These are phyloP conservation scores for Chaetorhynchus papuensis DNA, from an alignment of 2,113 vertebrate species.

Conservation along the genomic window DNA sequence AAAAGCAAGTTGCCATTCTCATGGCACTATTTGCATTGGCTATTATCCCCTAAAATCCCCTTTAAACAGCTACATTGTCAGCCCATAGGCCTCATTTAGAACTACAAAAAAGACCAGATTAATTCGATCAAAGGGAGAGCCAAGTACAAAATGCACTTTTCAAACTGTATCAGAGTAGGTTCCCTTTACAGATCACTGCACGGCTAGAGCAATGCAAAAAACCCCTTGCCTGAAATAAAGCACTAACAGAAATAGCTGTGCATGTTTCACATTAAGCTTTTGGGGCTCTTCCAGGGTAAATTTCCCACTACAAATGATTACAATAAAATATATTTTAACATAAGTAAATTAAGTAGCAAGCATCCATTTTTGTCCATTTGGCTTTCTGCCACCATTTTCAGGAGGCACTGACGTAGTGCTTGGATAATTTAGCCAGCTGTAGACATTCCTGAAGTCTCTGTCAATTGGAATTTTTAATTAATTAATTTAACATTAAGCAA, in stretches of 20 bases:
- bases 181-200: conserved; percentile 74
- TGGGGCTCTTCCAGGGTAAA: conserved; percentile 34
- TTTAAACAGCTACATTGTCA: conserved; percentile 86
- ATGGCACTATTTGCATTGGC: conserved; percentile 83
- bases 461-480: background rate
- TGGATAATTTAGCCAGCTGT: background rate
- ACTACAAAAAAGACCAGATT: conserved; percentile 83
- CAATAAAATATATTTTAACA: conserved; percentile 62
- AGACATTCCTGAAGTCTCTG: background rate
- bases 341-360: conserved; percentile 45
- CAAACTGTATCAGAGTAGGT: conserved; percentile 80
- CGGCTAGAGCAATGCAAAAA: conserved; percentile 59
- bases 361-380: background rate
- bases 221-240: conserved; percentile 52
- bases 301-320: conserved; percentile 48
- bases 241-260: conserved; percentile 48
- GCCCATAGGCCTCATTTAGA: conserved; percentile 78
- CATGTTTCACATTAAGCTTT: conserved; percentile 47
- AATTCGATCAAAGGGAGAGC: conserved; percentile 82
- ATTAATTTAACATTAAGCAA: background rate
- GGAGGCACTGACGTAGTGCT: background rate
- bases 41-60: conserved; percentile 83
- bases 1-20: conserved; percentile 81
- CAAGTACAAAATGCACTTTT: conserved; percentile 85
- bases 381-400: background rate